phyloP scores from a whole-genome alignment of 1,140 invertebrate species.

The Drosophila serrata region DNA sequence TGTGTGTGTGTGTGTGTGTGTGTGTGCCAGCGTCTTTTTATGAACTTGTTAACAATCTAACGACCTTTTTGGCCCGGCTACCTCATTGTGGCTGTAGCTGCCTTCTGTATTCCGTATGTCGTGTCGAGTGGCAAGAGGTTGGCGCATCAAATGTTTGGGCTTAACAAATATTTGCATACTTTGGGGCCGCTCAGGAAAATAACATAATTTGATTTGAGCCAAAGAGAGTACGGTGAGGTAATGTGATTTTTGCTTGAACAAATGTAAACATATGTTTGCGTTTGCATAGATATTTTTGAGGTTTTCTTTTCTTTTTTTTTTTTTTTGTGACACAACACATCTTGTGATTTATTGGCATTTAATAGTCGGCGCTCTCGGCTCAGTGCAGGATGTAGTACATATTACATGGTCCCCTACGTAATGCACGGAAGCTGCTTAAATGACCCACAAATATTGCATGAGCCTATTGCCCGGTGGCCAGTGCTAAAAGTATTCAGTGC shows the following conservation, averaged over 20 bases:
- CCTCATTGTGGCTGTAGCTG: slow-evolving; percentile 32
- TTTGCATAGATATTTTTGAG: slow-evolving; percentile 9
- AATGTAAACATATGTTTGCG: slow-evolving; percentile 52
- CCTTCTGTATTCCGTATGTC: slow-evolving; percentile 31
- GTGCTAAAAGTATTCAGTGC: slow-evolving; percentile 47
- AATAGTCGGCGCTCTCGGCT: slow-evolving; percentile 10
- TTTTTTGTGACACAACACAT: slow-evolving; percentile 8
- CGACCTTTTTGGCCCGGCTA: slow-evolving; percentile 67
- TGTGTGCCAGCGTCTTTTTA: slow-evolving; percentile 70
- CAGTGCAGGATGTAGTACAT: slow-evolving; percentile 13
- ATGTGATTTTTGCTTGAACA: slow-evolving; percentile 64
- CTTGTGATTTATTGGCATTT: slow-evolving; percentile 30
- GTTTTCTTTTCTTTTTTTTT: too few relatives aligned
- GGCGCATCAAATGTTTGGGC: slow-evolving; percentile 71
- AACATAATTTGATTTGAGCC: slow-evolving; percentile 78
- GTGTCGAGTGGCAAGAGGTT: slow-evolving; percentile 40
- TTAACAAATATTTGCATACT: slow-evolving; percentile 81
- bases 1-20: slow-evolving; percentile 53
- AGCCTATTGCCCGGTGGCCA: slow-evolving; percentile 38
- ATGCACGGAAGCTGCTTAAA: slow-evolving; percentile 49
- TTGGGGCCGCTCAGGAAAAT: slow-evolving; percentile 71
- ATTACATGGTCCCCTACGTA: slow-evolving; percentile 3
- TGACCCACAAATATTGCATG: slow-evolving; percentile 64
- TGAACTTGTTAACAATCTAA: slow-evolving; percentile 83
- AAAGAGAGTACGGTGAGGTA: slow-evolving; percentile 32